These are phyloP conservation scores for Drusus annulatus DNA, from an alignment of 1,140 invertebrate species.

Conservation along the genomic window DNA sequence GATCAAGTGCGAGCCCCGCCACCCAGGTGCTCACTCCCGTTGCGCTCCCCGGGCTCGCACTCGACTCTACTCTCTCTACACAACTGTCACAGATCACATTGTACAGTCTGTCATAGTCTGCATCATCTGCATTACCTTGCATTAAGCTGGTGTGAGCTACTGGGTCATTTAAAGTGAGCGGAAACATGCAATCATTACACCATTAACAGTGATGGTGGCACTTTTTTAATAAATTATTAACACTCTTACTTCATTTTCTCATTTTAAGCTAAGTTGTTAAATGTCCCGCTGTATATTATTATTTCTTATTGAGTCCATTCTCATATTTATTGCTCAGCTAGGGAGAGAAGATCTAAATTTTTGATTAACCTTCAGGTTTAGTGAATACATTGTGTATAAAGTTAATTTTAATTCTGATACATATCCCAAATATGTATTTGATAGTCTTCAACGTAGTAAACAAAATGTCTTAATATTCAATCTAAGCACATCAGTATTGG, in stretches of 20 bases:
- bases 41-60: not conserved
- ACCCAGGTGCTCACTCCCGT: not conserved
- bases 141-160: not conserved
- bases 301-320: not conserved
- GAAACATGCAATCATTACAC: slow-evolving; percentile 10
- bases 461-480: slow-evolving; percentile 24
- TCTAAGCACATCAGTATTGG: not conserved
- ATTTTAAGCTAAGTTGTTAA: slow-evolving; percentile 11
- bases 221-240: slow-evolving; percentile 7
- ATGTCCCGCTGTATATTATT: not conserved
- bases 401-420: slow-evolving; percentile 23
- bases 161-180: not conserved
- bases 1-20: slow-evolving; percentile 35
- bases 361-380: not conserved
- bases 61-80: slow-evolving; percentile 3
- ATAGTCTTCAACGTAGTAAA: not conserved
- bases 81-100: too few species aligned
- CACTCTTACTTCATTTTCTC: slow-evolving; percentile 15
- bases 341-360: slow-evolving; percentile 1
- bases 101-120: not conserved
- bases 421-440: slow-evolving; percentile 23
- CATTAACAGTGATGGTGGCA: not conserved
- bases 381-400: not conserved
- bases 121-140: not conserved
- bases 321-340: slow-evolving; percentile 4